Percentiles rank a stretch among this genome's conserved stretches.
Conservation (phyloP, 2,113 vertebrate species). For the Malurus melanocephalus region DNA sequence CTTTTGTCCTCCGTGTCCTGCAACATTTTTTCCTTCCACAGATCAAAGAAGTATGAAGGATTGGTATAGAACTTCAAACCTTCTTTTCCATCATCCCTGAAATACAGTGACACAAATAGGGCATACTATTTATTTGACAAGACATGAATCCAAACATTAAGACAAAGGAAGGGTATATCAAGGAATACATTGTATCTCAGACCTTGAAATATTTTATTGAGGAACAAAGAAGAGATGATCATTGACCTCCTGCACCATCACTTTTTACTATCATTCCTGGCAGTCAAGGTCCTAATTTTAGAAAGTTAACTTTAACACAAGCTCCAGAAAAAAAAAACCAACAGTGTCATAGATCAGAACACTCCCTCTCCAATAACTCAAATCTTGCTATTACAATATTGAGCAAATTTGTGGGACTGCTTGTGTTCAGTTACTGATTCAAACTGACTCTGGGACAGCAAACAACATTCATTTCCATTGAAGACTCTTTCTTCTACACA, state of each 20-base stretch:
- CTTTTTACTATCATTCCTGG: background rate
- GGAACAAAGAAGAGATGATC: background rate
- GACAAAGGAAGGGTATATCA: background rate
- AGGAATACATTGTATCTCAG: background rate
- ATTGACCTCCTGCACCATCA: background rate
- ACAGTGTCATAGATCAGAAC: background rate
- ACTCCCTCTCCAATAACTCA: background rate
- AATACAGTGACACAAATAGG: background rate
- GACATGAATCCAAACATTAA: background rate
- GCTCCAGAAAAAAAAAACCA: background rate
- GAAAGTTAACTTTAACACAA: background rate
- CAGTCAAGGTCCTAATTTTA: background rate
- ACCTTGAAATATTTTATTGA: background rate
- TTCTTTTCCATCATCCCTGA: conserved; percentile 95
- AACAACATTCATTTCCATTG: background rate
- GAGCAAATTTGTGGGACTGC: background rate
- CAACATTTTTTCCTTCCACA: conserved; percentile 98
- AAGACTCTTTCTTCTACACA: background rate
- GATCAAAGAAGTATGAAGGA: conserved; percentile 97
- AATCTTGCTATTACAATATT: background rate
- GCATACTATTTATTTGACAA: background rate
- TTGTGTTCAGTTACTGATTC: background rate
- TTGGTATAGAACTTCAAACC: conserved; percentile 98
- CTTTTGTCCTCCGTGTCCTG: conserved; percentile 98
- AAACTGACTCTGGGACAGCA: background rate